Conservation (phyloP, 2,888 invertebrate genomes). For the Ophraella communa region DNA sequence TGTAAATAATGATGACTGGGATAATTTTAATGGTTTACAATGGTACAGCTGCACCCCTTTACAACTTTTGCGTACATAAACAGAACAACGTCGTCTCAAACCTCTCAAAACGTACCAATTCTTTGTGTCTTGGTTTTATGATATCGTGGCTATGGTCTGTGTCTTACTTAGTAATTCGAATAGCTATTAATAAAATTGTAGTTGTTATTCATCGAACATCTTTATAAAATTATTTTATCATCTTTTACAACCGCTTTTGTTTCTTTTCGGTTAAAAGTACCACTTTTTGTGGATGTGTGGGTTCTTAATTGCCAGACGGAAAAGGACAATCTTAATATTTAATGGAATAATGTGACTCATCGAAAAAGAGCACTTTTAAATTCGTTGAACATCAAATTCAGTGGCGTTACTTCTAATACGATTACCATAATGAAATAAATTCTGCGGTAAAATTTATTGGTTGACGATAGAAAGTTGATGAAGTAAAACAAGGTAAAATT, state of each 20-base stretch:
- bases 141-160: too few relatives aligned
- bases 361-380: not conserved
- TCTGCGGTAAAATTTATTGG: not conserved
- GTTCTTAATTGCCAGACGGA: not conserved
- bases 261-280: not conserved
- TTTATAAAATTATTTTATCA: not conserved
- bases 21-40: too few relatives aligned
- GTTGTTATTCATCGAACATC: not conserved
- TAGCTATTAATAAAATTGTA: not conserved
- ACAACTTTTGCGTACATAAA: too few relatives aligned
- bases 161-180: too few relatives aligned
- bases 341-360: not conserved
- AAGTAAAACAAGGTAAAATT: not conserved
- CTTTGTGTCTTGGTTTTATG: too few relatives aligned
- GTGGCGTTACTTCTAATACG: not conserved
- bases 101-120: too few relatives aligned
- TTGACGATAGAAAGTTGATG: not conserved
- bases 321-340: slow-evolving; percentile 2
- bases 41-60: too few relatives aligned
- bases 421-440: not conserved
- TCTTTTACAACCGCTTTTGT: not conserved
- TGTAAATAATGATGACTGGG: too few relatives aligned
- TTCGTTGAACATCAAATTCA: not conserved
- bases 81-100: too few relatives aligned
- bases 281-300: not conserved